Evolutionary conservation across 2,113 vertebrate species (phyloP), one percentile per base, ranked within the genome.

Genomic region (Promerops cafer): DNA sequence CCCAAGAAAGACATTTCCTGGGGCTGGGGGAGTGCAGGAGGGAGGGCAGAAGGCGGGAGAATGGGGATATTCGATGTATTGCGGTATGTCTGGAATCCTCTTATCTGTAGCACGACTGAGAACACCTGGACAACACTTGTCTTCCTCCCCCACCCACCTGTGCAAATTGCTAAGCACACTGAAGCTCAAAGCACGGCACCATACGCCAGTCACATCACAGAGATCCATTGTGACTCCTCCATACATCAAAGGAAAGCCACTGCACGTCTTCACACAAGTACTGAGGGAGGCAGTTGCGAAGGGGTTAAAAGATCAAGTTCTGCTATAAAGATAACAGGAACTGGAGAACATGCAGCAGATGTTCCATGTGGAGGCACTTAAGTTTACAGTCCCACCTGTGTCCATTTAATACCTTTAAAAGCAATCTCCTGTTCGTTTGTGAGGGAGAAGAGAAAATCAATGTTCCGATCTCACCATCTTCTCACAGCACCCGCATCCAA

Each of bases 291-390:
- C 60, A 59, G 94, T 75, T 81, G 86, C 70, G 93, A 97, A 91
- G 28, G 93, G 95, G 96, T 97, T 97, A 96, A 97, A 94, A 95
- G 94, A 97, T 90, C 94, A 90, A 90, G 78, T 96, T 96, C 74
- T 94, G 85, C 90, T 94, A 74, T 95, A 97, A 97, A 97, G 97
- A 97, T 96, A 97, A 95, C 94, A 97, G 94, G 93, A 96, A 97
- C 83, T 90, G 70, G 54, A 91, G 95, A 97, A 75, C 90, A 70
- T 49, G 61, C 35, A 94, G 85, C 97, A 97, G 94, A 96, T 97
- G 95, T 96, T 95, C 90, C 95, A 97, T 94, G 94, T 97, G 97
- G 94, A 97, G 94, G 70, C 94, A 96, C 89, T 97, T 97, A 96
- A 96, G 87, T 97, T 97, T 96, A 97, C 94, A 90, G 78, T 96